phyloP scores from a whole-genome alignment of 2,797 vertebrate species.

The Acipenser transmontanus region DNA sequence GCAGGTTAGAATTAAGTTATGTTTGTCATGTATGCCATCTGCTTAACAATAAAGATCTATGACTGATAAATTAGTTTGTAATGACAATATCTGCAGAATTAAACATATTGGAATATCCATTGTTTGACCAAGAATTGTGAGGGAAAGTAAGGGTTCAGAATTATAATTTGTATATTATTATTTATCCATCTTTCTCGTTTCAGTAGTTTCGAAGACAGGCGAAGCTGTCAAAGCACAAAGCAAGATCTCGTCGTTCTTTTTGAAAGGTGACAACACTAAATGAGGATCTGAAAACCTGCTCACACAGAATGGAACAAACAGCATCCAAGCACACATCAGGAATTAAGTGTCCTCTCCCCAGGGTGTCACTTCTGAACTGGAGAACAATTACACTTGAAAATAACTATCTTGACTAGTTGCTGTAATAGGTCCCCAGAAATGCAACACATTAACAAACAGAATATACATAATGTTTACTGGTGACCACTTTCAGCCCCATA shows the following conservation, averaged over 20 bases:
- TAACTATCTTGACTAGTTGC: neutral
- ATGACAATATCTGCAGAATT: no score
- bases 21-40: no score
- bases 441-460: neutral
- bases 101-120: no score
- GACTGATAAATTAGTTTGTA: no score
- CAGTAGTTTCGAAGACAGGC: constrained; percentile 19
- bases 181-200: neutral
- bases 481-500: no score
- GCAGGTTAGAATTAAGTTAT: no score
- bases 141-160: no score
- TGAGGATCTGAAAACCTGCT: neutral
- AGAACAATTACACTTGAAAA: neutral
- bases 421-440: neutral
- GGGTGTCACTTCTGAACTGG: neutral
- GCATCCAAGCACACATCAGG: neutral
- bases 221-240: constrained; percentile 29
- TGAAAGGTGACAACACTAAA: constrained; percentile 19
- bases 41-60: no score
- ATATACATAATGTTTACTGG: no score
- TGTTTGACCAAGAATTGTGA: no score
- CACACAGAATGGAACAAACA: neutral
- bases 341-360: neutral
- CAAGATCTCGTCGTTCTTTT: constrained; percentile 42
- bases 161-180: neutral